Evolutionary conservation across 2,797 vertebrate species (phyloP), one percentile per base, ranked within the genome.

Genomic region (Cheirogaleus major): DNA sequence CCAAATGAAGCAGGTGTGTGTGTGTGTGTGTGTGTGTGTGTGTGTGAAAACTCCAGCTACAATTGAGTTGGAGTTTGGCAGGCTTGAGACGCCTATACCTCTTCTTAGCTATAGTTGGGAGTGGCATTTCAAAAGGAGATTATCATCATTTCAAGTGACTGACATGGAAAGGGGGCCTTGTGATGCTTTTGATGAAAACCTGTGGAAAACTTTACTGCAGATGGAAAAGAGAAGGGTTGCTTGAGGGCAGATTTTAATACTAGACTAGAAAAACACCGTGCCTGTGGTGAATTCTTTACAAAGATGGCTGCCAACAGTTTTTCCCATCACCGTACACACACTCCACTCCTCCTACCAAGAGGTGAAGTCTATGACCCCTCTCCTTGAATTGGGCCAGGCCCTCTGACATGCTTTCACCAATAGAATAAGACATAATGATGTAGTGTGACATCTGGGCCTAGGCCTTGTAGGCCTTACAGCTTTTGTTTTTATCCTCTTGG

Each of bases 401-500:
- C 23, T 96, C 70, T 76, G 41, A 70, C 22, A 91, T 85, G 50
- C 55, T 85, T 81, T 79, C 48, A 92, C 17, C 20, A 73, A 85
- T 2, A 82, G 41, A 67, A 84, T 45, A 45, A 41, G 12, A 23
- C 22, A 10, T 7, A 67, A 11, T 84, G 70, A 75, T 73, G 15
- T 1, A 65, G 30, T 69, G 4, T 73, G 72, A 87, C 7, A 91
- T 89, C 7, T 55, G 59, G 70, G 27, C 7, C 73, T 69, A 65
- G 43, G 43, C 5, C 18, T 84, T 52, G 89, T 25, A 73, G 23
- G 17, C 0, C 41, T 90, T 92, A 32, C 3, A 80, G 83, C 12
- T 80, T 96, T 86, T 84, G 45, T 17, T 96, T 70, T 50, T 57
- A 50, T 84, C 7, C 32, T 79, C 35, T 61, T 80, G 52, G 95